These are phyloP conservation scores for Vimba vimba DNA, from an alignment of 2,113 vertebrate genomes.

Conservation along the genomic window DNA sequence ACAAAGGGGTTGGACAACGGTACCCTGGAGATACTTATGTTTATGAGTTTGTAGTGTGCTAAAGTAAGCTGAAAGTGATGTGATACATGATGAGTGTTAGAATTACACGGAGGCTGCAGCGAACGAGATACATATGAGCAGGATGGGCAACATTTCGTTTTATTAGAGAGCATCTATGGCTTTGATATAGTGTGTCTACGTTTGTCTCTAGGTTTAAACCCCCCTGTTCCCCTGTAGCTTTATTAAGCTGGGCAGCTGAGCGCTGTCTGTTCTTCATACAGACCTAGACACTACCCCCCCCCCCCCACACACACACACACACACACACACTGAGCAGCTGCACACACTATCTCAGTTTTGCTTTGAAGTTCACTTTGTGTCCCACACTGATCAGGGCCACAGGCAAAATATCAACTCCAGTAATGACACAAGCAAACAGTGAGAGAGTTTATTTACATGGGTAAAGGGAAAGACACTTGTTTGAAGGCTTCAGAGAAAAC, in stretches of 20 bases:
- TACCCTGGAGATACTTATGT: slow-evolving; percentile 5
- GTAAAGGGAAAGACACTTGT: slow-evolving; percentile 74
- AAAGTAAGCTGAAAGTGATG: slow-evolving; percentile 15
- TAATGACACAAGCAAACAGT: slow-evolving; percentile 60
- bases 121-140: slow-evolving; percentile 2
- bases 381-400: slow-evolving; percentile 77
- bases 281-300: slow-evolving; percentile 26
- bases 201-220: slow-evolving; percentile 80
- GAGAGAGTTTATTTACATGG: slow-evolving; percentile 70
- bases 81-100: slow-evolving; percentile 15
- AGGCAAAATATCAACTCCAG: slow-evolving; percentile 69
- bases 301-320: slow-evolving; percentile 84
- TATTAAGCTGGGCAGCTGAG: slow-evolving; percentile 91
- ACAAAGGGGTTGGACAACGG: not conserved
- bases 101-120: not conserved
- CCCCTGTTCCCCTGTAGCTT: slow-evolving; percentile 90
- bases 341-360: slow-evolving; percentile 88
- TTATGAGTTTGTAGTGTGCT: slow-evolving; percentile 14
- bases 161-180: slow-evolving; percentile 19
- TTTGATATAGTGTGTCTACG: slow-evolving; percentile 41
- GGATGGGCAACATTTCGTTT: slow-evolving; percentile 19
- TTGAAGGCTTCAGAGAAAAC: slow-evolving; percentile 77
- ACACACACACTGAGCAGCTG: slow-evolving; percentile 91
- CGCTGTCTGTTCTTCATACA: slow-evolving; percentile 50
- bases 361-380: slow-evolving; percentile 92